Base-by-base conservation (phyloP, 2,113 vertebrate species). In the Leptodactylus fuscus region DNA sequence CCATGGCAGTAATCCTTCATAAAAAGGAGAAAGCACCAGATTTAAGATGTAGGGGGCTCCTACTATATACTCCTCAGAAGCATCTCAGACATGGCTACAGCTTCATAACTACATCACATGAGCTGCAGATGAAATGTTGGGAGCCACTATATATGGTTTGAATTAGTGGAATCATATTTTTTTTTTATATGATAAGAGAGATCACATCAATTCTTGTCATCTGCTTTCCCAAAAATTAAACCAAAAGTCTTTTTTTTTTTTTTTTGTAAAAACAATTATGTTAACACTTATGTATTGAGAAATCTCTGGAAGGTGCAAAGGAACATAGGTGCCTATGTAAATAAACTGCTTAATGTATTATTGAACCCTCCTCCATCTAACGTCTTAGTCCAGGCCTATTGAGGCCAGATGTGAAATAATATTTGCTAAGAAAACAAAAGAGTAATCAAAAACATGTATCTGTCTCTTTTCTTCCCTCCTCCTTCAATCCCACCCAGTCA, bases 331-430 rank as follows among this genome's bases (percentile, higher is more conserved):
- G 73, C 49, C 55, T 78, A 29, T 78, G 65, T 15, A 75, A 67
- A 85, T 60, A 84, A 75, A 75, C 34, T 46, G 24, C 70, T 49
- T 15, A 51, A 27, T 49, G 18, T 2, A 38, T 53, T 34, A 38
- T 13, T 18, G 22, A 55, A 70, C 29, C 60, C 53, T 51, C 46
- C 38, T n/a, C 77, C 24, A 48, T 38, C 18, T 18, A 20, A 27
- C 51, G 67, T 60, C 15, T 76, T 69, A 27, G 60, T 46, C 29
- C 1, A 2, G 55, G 2, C n/a, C 82, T 38, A 79, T 70, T 70
- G 4, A 65, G 27, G 12, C 82, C 82, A 85, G 82, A 85, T 85
- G 75, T 79, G 75, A 36, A 85, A 44, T 51, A 83, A 83, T 83
- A 77, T 83, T 84, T 84, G 15, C 12, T 69, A 69, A 78, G 73